These are phyloP conservation scores for Zaprionus taronus DNA, from an alignment of 1,140 invertebrate species.

Conservation along the genomic window DNA sequence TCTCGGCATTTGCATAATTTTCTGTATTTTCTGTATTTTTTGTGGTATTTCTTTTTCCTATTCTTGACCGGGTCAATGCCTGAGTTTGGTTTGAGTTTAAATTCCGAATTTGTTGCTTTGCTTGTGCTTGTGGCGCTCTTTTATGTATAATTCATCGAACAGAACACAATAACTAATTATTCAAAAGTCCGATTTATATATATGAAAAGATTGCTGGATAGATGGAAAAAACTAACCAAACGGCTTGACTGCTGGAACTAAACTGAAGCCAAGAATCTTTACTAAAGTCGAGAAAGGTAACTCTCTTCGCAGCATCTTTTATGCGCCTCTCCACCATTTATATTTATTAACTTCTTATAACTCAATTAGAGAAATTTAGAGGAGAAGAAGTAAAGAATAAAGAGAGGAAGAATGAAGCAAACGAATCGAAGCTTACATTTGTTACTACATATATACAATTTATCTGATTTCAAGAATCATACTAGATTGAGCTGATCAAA, in stretches of 20 bases:
- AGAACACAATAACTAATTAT: conserved; percentile 18
- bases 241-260: conserved; percentile 28
- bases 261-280: conserved; percentile 52
- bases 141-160: conserved; percentile 19
- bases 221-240: conserved; percentile 34
- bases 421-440: too few relatives aligned
- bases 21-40: conserved; percentile 36
- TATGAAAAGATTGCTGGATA: background rate
- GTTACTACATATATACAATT: too few relatives aligned
- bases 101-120: background rate
- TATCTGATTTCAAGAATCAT: background rate
- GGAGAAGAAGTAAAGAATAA: background rate
- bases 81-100: conserved; percentile 13
- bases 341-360: background rate
- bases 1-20: conserved; percentile 65
- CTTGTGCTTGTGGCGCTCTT: conserved; percentile 4
- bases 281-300: conserved; percentile 15
- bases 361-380: background rate
- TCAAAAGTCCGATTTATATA: conserved; percentile 5
- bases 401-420: background rate
- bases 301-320: background rate
- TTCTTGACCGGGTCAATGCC: conserved; percentile 57
- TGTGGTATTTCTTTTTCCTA: conserved; percentile 6
- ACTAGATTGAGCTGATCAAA: too few relatives aligned
- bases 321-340: background rate